Evolutionary conservation across 1,140 invertebrate species (phyloP).

Genomic region (Lysiphlebus fabarum): DNA sequence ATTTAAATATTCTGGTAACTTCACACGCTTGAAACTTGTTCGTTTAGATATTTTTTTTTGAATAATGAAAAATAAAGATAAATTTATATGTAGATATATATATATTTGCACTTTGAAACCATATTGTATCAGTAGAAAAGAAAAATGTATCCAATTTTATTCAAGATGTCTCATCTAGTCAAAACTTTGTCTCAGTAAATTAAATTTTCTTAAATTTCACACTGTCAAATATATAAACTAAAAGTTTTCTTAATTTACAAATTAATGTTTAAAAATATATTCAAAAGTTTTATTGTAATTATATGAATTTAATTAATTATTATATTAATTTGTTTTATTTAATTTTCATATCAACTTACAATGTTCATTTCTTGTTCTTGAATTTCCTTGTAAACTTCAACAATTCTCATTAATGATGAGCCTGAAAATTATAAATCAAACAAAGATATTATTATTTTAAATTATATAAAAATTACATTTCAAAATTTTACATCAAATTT

Average conservation of each 20-base stretch:
- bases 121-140: background rate
- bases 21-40: constrained; percentile 12
- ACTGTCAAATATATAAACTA: background rate
- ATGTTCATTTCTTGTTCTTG: constrained; percentile 91
- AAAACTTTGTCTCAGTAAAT: constrained; percentile 14
- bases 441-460: background rate
- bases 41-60: background rate
- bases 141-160: constrained; percentile 3
- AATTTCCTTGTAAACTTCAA: constrained; percentile 88
- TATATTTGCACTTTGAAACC: background rate
- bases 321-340: background rate
- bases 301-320: too few relatives aligned
- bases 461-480: too few relatives aligned
- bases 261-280: too few relatives aligned
- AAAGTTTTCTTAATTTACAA: too few relatives aligned
- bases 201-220: constrained; percentile 4
- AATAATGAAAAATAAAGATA: background rate
- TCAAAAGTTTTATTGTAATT: too few relatives aligned
- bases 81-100: background rate
- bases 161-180: background rate
- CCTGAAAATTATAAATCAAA: constrained; percentile 64
- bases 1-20: constrained; percentile 33
- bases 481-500: too few relatives aligned
- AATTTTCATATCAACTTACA: constrained; percentile 62
- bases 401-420: constrained; percentile 83